Base-by-base conservation (phyloP, 1,140 invertebrate species). In the Halictus rubicundus region DNA sequence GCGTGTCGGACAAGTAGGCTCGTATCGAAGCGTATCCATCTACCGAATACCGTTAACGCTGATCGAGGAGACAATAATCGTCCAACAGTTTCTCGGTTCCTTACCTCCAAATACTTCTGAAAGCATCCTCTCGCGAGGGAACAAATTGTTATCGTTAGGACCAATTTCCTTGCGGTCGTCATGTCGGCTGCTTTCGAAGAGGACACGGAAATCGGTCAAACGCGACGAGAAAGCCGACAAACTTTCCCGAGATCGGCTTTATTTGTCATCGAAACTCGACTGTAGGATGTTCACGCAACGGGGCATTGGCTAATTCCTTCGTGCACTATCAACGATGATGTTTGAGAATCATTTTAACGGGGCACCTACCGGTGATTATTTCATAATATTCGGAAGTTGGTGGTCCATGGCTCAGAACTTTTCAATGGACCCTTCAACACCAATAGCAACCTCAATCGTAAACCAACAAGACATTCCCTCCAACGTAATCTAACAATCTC, bases 61-160 rank as follows among this genome's bases (percentile, higher is more conserved):
- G 7, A 59, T 61, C 68, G 19, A 59, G 23, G 14, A 19, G 37
- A 16, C 14, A 46, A 49, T 19, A 9, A 61, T 9, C 14, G 32
- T 65, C 23, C 42, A 0, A 27, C 16, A 3, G 27, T 59, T 46
- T 46, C 49, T 0, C 12, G 19, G 21, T 59, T 69, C 9, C 80
- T 90, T 86, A 91, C 90, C 89, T 91, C 90, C 25, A 90, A 81
- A 82, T 91, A 91, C 39, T 84, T 87, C 39, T 77, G 84, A 42
- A 78, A 54, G 9, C 42, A 59, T 59, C 42, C 42, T 19, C 32
- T 59, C 10, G 78, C 19, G 7, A 85, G 23, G 21, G 77, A 65
- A 12, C 73, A 60, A 16, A 83, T 23, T 16, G 85, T 78, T 69
- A 82, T 73, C 54, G 81, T 12, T 14, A 65, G 32, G 37, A 73